phyloP scores from a whole-genome alignment of 2,888 invertebrate species.

The Mantis religiosa region DNA sequence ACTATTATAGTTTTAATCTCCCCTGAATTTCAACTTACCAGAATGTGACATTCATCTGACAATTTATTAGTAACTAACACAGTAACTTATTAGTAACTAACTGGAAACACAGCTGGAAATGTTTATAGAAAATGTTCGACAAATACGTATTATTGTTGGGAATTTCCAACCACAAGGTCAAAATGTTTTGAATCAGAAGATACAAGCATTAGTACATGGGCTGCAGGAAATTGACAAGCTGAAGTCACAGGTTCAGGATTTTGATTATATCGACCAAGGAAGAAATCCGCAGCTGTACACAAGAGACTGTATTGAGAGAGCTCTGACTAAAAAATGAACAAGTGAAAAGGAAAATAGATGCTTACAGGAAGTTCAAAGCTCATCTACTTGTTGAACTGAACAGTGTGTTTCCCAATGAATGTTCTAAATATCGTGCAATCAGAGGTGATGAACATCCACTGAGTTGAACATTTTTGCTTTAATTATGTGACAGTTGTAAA shows the following conservation, averaged over 20 bases:
- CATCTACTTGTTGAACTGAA: constrained; percentile 86
- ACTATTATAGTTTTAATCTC: too few relatives aligned
- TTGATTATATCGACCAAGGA: constrained; percentile 96
- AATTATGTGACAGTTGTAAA: not conserved
- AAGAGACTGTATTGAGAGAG: constrained; percentile 97
- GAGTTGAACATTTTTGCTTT: not conserved
- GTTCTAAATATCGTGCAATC: constrained; percentile 89
- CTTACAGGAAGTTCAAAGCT: constrained; percentile 92
- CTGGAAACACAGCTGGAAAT: constrained; percentile 91
- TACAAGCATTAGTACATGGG: constrained; percentile 87
- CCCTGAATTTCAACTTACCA: too few relatives aligned
- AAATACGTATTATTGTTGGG: constrained; percentile 95
- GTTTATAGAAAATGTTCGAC: constrained; percentile 97
- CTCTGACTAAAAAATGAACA: constrained; percentile 95
- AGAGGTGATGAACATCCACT: constrained; percentile 63
- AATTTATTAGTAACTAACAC: too few relatives aligned
- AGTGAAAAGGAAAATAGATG: constrained; percentile 97
- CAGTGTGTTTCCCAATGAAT: constrained; percentile 92
- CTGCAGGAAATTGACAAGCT: constrained; percentile 93
- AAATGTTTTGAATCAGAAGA: constrained; percentile 92
- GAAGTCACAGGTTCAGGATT: constrained; percentile 88
- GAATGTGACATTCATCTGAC: too few relatives aligned
- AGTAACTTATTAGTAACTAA: too few relatives aligned
- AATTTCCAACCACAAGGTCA: constrained; percentile 98
- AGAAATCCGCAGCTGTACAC: constrained; percentile 98